Conservation (phyloP, 1,140 invertebrate genomes). For the Cyphomyrmex costatus region DNA sequence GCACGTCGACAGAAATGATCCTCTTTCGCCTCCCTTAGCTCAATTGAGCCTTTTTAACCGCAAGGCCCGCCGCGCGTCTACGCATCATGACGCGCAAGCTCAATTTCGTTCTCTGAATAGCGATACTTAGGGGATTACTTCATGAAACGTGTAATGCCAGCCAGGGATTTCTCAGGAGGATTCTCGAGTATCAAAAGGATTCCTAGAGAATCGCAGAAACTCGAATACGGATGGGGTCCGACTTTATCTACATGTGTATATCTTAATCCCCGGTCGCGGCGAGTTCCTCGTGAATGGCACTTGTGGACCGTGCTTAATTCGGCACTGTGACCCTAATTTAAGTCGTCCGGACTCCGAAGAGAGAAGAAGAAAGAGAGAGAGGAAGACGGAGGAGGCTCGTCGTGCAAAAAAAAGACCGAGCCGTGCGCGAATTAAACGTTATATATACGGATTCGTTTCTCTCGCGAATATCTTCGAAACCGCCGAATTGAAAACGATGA, state of each 20-base stretch:
- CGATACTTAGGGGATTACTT: constrained; percentile 70
- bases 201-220: constrained; percentile 72
- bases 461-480: constrained; percentile 38
- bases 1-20: constrained; percentile 49
- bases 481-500: constrained; percentile 36
- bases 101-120: constrained; percentile 61
- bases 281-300: constrained; percentile 75
- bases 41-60: constrained; percentile 63
- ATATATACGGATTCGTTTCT: constrained; percentile 27
- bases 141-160: constrained; percentile 49
- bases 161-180: constrained; percentile 72
- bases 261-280: constrained; percentile 75
- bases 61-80: constrained; percentile 31
- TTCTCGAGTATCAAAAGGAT: constrained; percentile 68
- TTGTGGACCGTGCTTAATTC: constrained; percentile 78
- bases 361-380: background rate
- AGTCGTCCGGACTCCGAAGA: constrained; percentile 45
- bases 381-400: background rate
- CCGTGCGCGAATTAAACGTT: constrained; percentile 43
- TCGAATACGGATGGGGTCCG: constrained; percentile 60
- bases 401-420: background rate
- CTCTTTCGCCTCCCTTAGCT: constrained; percentile 57
- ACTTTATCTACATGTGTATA: constrained; percentile 73
- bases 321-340: constrained; percentile 72
- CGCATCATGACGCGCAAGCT: constrained; percentile 50